These are phyloP conservation scores for Metaphire vulgaris DNA, from an alignment of 1,140 invertebrate species.

Conservation along the genomic window DNA sequence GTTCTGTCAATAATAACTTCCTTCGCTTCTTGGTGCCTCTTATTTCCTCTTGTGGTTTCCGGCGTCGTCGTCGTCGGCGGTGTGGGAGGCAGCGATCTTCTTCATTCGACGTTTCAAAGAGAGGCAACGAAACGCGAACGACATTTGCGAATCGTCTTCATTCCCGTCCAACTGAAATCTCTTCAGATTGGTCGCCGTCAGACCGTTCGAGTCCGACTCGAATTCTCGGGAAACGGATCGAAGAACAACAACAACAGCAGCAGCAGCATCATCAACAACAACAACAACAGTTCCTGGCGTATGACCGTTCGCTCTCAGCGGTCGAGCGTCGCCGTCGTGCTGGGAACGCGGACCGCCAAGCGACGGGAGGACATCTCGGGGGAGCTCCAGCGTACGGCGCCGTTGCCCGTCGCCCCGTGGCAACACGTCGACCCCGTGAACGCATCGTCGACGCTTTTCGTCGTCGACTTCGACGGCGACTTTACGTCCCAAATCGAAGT, in stretches of 20 bases:
- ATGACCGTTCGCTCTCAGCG: not conserved
- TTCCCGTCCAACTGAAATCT: not conserved
- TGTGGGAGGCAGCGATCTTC: too few species aligned
- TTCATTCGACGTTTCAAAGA: not conserved
- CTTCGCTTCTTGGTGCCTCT: not conserved
- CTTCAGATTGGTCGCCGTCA: not conserved
- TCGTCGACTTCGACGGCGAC: not conserved
- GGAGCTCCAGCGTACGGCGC: not conserved
- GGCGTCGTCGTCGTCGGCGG: not conserved
- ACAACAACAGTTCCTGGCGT: too few species aligned
- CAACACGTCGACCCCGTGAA: too few species aligned
- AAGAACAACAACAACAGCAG: too few species aligned
- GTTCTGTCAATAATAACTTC: slow-evolving; percentile 3
- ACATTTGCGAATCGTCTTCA: not conserved
- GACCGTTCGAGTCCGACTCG: not conserved
- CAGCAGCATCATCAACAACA: too few species aligned
- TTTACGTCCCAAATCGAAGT: not conserved
- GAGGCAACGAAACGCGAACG: not conserved
- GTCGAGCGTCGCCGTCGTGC: not conserved
- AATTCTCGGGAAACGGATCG: not conserved
- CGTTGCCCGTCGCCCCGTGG: too few species aligned
- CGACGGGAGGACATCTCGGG: not conserved
- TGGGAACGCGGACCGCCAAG: not conserved
- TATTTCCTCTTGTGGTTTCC: not conserved
- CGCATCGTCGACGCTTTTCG: not conserved